These are phyloP conservation scores for Ichneumoninae sp. DNA, from an alignment of 2,888 invertebrate species.

Conservation along the genomic window DNA sequence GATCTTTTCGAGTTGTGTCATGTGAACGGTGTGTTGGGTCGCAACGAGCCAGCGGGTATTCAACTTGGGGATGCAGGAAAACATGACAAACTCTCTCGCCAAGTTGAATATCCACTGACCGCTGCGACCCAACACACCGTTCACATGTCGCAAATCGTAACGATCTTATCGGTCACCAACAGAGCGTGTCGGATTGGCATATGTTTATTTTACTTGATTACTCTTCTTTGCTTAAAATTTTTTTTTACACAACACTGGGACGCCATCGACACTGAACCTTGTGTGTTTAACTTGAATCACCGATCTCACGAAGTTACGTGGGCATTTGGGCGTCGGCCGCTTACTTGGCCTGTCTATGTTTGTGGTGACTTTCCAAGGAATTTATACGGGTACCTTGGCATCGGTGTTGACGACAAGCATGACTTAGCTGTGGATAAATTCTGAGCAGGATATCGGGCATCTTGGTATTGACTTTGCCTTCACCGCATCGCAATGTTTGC, in stretches of 20 bases:
- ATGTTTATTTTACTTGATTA: not conserved
- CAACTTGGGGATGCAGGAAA: no score
- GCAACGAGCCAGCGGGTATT: no score
- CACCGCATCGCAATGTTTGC: not conserved
- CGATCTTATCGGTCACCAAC: not conserved
- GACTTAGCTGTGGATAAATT: not conserved
- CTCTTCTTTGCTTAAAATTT: not conserved
- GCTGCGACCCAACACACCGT: no score
- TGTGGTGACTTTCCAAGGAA: not conserved
- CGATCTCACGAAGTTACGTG: not conserved
- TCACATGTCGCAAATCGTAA: not conserved
- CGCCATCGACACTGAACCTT: no score
- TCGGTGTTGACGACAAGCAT: not conserved
- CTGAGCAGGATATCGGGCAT: not conserved
- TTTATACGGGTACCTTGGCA: conserved; percentile 11
- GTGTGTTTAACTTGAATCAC: no score
- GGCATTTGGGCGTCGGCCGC: not conserved
- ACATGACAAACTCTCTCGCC: no score
- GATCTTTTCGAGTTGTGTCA: no score
- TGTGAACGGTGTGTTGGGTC: no score
- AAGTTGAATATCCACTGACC: no score
- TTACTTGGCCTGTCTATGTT: conserved; percentile 1
- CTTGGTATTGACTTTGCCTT: not conserved
- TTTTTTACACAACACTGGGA: no score
- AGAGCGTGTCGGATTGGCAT: not conserved